Percentiles rank a stretch among this genome's conserved stretches.
These are phyloP conservation scores for Actinia equina DNA, from an alignment of 64 coral and sea anemone genomes.

Conservation along the genomic window DNA sequence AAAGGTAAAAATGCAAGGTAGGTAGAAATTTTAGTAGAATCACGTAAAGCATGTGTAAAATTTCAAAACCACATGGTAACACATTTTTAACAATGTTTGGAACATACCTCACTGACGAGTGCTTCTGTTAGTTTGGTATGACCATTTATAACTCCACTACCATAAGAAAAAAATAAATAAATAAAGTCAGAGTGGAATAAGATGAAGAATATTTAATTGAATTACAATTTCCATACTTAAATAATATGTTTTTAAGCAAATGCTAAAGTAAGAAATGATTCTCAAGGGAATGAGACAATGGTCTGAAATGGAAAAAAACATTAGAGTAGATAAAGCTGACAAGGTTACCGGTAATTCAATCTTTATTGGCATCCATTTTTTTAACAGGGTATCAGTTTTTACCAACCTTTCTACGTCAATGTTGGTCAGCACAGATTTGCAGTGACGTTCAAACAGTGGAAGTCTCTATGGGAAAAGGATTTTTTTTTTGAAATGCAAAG, in stretches of 20 bases:
- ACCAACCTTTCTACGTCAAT: constrained; percentile 52
- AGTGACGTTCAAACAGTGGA: constrained; percentile 61
- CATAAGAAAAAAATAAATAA: not conserved
- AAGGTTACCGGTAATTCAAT: no score
- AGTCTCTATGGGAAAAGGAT: constrained; percentile 30
- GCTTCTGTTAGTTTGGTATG: constrained; percentile 44
- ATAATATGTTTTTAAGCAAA: no score
- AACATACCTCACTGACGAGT: constrained; percentile 38
- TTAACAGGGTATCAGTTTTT: not conserved
- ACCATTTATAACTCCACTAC: constrained; percentile 1
- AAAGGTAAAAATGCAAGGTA: no score
- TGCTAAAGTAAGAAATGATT: not conserved
- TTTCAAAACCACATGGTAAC: no score
- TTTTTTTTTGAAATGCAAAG: no score
- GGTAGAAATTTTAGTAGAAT: no score
- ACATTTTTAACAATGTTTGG: not conserved
- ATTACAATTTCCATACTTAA: no score
- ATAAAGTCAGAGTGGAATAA: not conserved
- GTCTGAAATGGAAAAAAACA: no score
- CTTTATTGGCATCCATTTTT: no score
- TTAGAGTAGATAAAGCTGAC: no score
- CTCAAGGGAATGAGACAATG: not conserved
- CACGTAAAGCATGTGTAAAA: no score
- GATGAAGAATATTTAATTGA: no score
- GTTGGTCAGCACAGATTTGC: constrained; percentile 51